phyloP scores from a whole-genome alignment of 1,140 invertebrate species.

The Cotesia vestalis region DNA sequence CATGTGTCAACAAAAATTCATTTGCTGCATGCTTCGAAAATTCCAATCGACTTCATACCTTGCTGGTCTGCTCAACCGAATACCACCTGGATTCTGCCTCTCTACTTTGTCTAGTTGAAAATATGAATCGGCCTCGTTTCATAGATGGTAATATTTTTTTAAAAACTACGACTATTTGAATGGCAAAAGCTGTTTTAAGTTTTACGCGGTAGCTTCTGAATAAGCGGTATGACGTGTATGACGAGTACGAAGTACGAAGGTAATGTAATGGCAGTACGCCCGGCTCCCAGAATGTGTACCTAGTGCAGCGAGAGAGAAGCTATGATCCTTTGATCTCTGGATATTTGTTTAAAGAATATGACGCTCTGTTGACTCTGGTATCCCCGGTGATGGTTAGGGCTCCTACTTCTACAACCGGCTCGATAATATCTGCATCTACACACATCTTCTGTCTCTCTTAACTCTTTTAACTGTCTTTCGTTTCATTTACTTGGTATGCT shows the following conservation, averaged over 20 bases:
- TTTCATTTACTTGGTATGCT: too few relatives aligned
- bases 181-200: conserved; percentile 21
- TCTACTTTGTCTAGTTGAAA: too few relatives aligned
- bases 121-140: too few relatives aligned
- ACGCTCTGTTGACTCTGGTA: conserved; percentile 51
- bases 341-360: conserved; percentile 56
- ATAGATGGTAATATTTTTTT: background rate
- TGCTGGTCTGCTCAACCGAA: too few relatives aligned
- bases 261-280: conserved; percentile 27
- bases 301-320: conserved; percentile 27
- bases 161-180: conserved; percentile 5
- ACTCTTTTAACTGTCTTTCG: too few relatives aligned
- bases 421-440: too few relatives aligned
- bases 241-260: background rate
- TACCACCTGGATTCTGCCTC: too few relatives aligned
- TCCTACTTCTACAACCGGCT: background rate
- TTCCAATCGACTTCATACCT: too few relatives aligned
- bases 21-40: too few relatives aligned
- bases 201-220: conserved; percentile 14
- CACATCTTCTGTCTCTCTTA: too few relatives aligned
- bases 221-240: conserved; percentile 4
- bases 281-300: conserved; percentile 26
- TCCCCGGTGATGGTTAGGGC: conserved; percentile 38
- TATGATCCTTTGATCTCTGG: conserved; percentile 46
- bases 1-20: too few relatives aligned